Percentiles rank a stretch among this genome's conserved stretches.
These are phyloP conservation scores for honey bee (Apis mellifera) DNA, from an alignment of 1,140 invertebrate species.

Conservation along the genomic window Amel_HAv3.1 CM009935.2:1450501-1451000, in stretches of 20 bases:
- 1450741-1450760: conserved; percentile 68
- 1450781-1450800: conserved; percentile 35
- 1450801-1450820: conserved; percentile 74
- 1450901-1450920: conserved; percentile 47
- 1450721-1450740: conserved; percentile 55
- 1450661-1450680: not conserved
- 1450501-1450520: no score
- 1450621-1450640: not conserved
- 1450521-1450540: no score
- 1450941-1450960: conserved; percentile 13
- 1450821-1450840: conserved; percentile 74
- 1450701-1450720: conserved; percentile 25
- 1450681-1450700: conserved; percentile 7
- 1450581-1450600: not conserved
- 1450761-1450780: conserved; percentile 49
- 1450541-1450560: no score
- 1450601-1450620: not conserved
- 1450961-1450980: conserved; percentile 36
- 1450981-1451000: not conserved
- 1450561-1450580: not conserved
- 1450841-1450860: conserved; percentile 78
- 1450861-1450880: conserved; percentile 42
- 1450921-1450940: not conserved
- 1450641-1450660: no score
- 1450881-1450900: not conserved